phyloP scores from a whole-genome alignment of 2,113 vertebrate genomes.

The Symphodus melops region DNA sequence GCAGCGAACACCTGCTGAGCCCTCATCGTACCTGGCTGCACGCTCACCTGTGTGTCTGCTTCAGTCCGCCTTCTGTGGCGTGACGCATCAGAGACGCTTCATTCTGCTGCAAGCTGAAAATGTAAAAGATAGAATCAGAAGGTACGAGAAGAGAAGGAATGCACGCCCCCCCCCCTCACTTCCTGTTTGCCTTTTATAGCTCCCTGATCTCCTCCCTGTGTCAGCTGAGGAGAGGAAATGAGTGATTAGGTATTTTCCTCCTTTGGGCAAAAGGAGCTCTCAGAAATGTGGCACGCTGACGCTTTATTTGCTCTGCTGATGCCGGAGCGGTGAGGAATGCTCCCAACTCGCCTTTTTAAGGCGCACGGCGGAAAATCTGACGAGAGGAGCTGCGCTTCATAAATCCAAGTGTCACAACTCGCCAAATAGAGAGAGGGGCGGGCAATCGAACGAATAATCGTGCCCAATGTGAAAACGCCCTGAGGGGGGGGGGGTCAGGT shows the following conservation, averaged over 20 bases:
- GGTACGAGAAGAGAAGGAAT: not conserved
- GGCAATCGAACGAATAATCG: too few relatives aligned
- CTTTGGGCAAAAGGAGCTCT: conserved; percentile 38
- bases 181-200: conserved; percentile 57
- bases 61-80: too few relatives aligned
- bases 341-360: not conserved
- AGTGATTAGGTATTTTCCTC: conserved; percentile 69
- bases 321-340: conserved; percentile 68
- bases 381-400: not conserved
- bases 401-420: conserved; percentile 26
- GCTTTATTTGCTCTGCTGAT: conserved; percentile 73
- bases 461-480: too few relatives aligned
- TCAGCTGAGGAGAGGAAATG: conserved; percentile 68
- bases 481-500: too few relatives aligned
- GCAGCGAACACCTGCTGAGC: too few relatives aligned
- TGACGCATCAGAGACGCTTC: too few relatives aligned
- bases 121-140: not conserved
- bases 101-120: too few relatives aligned
- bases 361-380: conserved; percentile 54
- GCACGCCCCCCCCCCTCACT: conserved; percentile 10
- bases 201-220: conserved; percentile 53
- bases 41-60: too few relatives aligned
- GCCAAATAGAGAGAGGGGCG: too few relatives aligned
- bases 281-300: conserved; percentile 53
- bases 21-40: not conserved